Evolutionary conservation across 35 echinoderm and acorn worm genomes (phyloP), one percentile per base, ranked within the genome.

Genomic region (Antedon bifida): DNA sequence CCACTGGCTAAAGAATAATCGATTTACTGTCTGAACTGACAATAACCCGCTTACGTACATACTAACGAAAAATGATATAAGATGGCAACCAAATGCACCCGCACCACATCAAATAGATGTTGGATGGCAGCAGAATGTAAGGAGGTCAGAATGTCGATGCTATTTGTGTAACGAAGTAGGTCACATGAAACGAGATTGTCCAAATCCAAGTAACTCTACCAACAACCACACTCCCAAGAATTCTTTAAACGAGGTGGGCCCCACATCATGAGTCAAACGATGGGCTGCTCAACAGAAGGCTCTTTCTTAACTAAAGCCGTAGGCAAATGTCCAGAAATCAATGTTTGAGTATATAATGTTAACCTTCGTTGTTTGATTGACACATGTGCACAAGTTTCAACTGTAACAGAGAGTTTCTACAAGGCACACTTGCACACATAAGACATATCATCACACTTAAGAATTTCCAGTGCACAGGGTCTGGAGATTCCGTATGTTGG

Each of bases 401-500:
- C 88, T 5, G 21, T 95, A 0, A 90, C 85, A 0, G 88, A 95
- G 81, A 77, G 56, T 13, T 95, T 90, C 75, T 90, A 81, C 76
- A 90, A 80, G 46, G 79, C 86, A 77, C 39, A 90, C 32, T 46
- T 33, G 14, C 56, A 78, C 26, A 76, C 46, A 21, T 32, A 55
- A 36, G 86, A 87, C 32, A 82, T 88, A 11, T 75, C 85, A 13
- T 30, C 46, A 1, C 78, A 78, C 78, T 0, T 91, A 8, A 83
- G 31, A 10, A 83, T 90, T 29, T 32, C 84, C 19, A 77, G 81
- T n/a, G 82, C 88, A 11, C 88, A 90, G 79, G 92, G 88, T 0
- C n/a, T 94, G 36, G 88, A 83, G 28, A 90, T 95, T 35, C 92
- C 92, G 30, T 95, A 90, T 45, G 26, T 75, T 30, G 92, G 85